Conservation (phyloP, 1,140 invertebrate genomes). For the Papilio dardanus region DNA sequence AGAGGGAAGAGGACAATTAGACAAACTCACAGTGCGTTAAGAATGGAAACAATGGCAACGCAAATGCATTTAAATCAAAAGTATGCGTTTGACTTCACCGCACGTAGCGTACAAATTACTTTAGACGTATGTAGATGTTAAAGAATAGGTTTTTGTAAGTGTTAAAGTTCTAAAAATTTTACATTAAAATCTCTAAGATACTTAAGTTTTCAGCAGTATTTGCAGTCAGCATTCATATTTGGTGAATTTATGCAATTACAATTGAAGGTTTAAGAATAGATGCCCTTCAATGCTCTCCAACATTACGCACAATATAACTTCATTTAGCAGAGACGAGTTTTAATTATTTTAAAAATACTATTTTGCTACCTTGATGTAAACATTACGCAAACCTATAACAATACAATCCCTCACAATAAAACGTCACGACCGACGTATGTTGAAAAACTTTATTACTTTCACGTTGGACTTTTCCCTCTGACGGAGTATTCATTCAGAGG, state of each 20-base stretch:
- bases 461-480: background rate
- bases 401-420: background rate
- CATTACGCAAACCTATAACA: background rate
- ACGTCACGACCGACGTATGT: background rate
- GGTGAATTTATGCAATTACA: too few relatives aligned
- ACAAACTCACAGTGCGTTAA: background rate
- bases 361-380: background rate
- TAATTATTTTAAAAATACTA: background rate
- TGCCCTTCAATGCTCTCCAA: too few relatives aligned
- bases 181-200: background rate
- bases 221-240: too few relatives aligned
- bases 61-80: slow-evolving; percentile 18
- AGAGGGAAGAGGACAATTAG: background rate
- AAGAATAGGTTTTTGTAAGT: background rate
- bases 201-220: background rate
- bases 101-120: background rate
- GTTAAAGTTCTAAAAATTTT: background rate
- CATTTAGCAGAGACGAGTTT: too few relatives aligned
- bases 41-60: background rate
- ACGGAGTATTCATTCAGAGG: background rate
- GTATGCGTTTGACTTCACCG: slow-evolving; percentile 5
- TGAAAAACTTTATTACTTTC: background rate
- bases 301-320: too few relatives aligned
- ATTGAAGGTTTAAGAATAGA: too few relatives aligned
- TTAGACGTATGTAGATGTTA: background rate